Evolutionary conservation across 2,113 vertebrate species (phyloP).

Genomic region (Pao palembangensis): DNA sequence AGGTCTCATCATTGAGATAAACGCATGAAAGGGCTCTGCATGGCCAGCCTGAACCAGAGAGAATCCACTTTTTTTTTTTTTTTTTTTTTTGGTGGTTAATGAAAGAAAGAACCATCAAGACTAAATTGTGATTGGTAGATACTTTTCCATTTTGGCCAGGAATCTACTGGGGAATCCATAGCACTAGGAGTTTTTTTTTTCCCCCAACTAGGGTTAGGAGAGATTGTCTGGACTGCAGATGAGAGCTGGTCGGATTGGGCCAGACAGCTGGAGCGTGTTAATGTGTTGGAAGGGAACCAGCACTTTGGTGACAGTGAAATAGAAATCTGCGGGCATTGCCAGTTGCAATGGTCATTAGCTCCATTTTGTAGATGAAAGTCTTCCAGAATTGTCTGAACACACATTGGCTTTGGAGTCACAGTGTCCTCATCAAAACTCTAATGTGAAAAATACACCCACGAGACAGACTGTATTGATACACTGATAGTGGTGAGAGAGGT

Average conservation of each 20-base stretch:
- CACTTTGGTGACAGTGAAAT: constrained; percentile 45
- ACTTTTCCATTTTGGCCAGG: not conserved
- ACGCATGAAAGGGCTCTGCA: constrained; percentile 1
- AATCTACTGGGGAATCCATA: constrained; percentile 23
- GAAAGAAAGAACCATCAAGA: not conserved
- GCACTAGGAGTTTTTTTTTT: constrained; percentile 3
- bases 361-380: constrained; percentile 31
- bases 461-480: not conserved
- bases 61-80: not conserved
- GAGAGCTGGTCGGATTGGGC: constrained; percentile 35
- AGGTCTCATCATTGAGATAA: constrained; percentile 3
- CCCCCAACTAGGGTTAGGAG: constrained; percentile 9
- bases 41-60: not conserved
- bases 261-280: constrained; percentile 51
- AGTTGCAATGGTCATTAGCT: constrained; percentile 41
- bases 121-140: constrained; percentile 1
- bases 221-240: constrained; percentile 21
- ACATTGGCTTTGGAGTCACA: constrained; percentile 11
- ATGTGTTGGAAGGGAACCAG: constrained; percentile 55
- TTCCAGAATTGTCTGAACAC: constrained; percentile 26
- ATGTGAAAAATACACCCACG: not conserved
- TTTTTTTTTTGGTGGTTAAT: not conserved
- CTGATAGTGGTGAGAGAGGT: not conserved
- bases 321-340: constrained; percentile 37
- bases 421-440: constrained; percentile 13